Evolutionary conservation across 2,888 invertebrate species (phyloP).

Genomic region (Cephus rjabovi): DNA sequence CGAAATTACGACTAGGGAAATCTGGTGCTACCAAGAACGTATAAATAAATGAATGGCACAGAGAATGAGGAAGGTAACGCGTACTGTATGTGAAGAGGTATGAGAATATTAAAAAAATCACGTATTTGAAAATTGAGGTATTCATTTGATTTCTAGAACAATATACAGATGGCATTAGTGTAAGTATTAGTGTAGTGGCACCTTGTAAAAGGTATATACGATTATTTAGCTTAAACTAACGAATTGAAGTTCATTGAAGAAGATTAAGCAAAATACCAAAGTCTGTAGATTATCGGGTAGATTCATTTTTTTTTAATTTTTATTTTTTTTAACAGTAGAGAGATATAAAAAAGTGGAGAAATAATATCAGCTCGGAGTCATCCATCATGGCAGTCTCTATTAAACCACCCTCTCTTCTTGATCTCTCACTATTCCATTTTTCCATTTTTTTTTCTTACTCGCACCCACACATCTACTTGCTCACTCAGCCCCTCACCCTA

Average conservation of each 20-base stretch:
- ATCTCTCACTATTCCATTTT: conserved; percentile 15
- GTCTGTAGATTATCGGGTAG: neutral
- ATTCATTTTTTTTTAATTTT: neutral
- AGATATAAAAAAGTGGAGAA: conserved; percentile 30
- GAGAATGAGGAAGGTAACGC: neutral
- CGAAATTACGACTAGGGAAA: neutral
- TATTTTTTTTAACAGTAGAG: neutral
- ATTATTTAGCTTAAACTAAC: no score
- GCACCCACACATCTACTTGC: neutral
- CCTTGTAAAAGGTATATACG: no score
- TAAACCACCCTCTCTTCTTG: conserved; percentile 50
- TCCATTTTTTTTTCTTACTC: neutral
- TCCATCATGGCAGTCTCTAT: conserved; percentile 59
- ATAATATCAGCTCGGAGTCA: conserved; percentile 54
- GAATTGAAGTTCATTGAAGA: neutral
- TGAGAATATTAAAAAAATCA: neutral
- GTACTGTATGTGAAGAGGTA: neutral
- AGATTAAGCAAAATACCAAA: neutral
- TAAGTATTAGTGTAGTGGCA: no score
- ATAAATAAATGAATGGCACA: neutral
- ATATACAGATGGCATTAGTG: no score
- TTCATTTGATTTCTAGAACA: no score
- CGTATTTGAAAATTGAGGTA: neutral
- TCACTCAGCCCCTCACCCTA: neutral
- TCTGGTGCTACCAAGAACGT: neutral